Base-by-base conservation (phyloP, 2,888 invertebrate genomes). In the Drosophila rellima region DNA sequence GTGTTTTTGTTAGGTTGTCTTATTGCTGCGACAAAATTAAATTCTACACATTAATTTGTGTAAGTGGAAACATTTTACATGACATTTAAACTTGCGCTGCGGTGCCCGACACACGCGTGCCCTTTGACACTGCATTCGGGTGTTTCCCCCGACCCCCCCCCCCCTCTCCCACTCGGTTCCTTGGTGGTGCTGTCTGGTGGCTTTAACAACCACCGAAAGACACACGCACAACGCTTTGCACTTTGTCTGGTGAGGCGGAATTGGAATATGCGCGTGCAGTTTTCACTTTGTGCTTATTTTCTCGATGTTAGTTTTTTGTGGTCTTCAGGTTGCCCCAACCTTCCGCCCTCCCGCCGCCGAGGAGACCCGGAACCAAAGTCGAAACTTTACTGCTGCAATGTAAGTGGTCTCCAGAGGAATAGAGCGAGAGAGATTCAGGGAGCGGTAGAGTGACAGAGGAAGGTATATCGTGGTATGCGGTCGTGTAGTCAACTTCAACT, bases 31-130 rank as follows among this genome's bases (percentile, higher is more conserved):
- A 76, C 80, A 69, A 88, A 88, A 86, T 82, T 78, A 86, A 81
- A 81, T 86, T 86, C 74, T 78, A 83, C 86, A 88, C 88, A 86
- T 88, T 86, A 86, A 86, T 86, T 86, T 86, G 88, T 88, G 88
- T 86, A 86, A 86, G 88, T 86, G 85, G 83, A 88, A 86, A 83
- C 88, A 83, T 86, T 86, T 86, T 88, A 83, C 85, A 86, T 88
- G 88, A 88, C 88, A 86, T 86, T 88, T 88, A 86, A 88, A 81
- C 88, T 82, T 85, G 75, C 77, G 70, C 70, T 75, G 70, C 66
- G 80, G 74, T 78, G 73, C 75, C 60, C 66, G 39, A 52, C 67
- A 65, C 71, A 74, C 63, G 78, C 71, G 74, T 78, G 74, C 75
- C 65, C 78, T 78, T 74, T 78, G 78, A 71, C 71, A 52, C 74